Conservation (phyloP, 2,888 invertebrate species). For the Cabera pusaria region DNA sequence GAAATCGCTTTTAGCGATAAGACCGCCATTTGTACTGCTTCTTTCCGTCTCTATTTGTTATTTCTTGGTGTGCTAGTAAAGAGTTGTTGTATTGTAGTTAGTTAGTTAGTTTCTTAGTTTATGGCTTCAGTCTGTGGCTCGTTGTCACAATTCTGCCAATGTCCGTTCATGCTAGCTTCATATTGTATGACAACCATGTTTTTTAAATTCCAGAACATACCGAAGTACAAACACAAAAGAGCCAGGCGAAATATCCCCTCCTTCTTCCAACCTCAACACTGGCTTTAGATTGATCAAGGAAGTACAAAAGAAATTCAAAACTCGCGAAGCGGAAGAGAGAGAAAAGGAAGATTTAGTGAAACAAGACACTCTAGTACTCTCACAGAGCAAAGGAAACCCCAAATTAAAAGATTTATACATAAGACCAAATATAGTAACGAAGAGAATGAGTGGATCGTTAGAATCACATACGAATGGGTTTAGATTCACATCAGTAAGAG, state of each 20-base stretch:
- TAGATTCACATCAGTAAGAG: conserved; percentile 98
- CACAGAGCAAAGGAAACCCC: conserved; percentile 98
- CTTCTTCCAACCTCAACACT: conserved; percentile 97
- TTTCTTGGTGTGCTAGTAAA: no score
- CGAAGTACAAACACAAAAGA: conserved; percentile 98
- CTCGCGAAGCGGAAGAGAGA: conserved; percentile 98
- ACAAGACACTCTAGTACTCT: conserved; percentile 97
- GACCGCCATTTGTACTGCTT: no score
- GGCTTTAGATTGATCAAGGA: conserved; percentile 99
- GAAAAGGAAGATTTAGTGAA: conserved; percentile 99
- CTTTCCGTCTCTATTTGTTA: no score
- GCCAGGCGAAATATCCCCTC: conserved; percentile 96
- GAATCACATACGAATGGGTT: conserved; percentile 99
- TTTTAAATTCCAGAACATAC: conserved; percentile 94
- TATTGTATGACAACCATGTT: no score
- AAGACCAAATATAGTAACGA: conserved; percentile 98
- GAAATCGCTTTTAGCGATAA: no score
- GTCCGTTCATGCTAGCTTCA: no score
- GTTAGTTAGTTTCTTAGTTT: no score
- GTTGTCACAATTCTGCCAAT: no score
- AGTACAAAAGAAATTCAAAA: conserved; percentile 99
- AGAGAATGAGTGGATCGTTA: conserved; percentile 95
- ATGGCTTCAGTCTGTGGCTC: no score
- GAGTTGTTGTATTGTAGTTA: no score
- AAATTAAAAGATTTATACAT: conserved; percentile 99